These are phyloP conservation scores for Pachyramphus minor DNA, from an alignment of 2,113 vertebrate species.

Conservation along the genomic window DNA sequence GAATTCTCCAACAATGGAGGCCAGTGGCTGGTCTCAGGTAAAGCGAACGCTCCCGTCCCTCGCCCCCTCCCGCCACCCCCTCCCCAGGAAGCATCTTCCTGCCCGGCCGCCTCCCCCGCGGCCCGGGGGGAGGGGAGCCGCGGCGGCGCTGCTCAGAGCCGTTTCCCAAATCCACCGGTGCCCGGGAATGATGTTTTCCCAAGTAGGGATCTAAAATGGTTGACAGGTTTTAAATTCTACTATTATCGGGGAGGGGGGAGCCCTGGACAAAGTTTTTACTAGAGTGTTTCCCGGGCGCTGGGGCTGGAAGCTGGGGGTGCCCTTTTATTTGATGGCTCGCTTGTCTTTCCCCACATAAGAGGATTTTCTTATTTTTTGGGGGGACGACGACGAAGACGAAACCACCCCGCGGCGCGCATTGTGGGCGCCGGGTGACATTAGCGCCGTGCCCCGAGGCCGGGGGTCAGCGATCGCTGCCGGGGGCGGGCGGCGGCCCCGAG, in stretches of 20 bases:
- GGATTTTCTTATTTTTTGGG: not conserved
- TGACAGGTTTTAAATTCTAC: conserved; percentile 73
- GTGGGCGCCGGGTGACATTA: not conserved
- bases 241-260: not conserved
- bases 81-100: not conserved
- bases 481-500: not conserved
- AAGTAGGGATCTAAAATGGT: conserved; percentile 74
- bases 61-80: not conserved
- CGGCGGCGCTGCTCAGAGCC: conserved; percentile 17
- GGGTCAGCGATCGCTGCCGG: not conserved
- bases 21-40: conserved; percentile 97
- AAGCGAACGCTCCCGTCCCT: conserved; percentile 52
- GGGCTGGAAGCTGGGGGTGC: not conserved
- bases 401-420: not conserved
- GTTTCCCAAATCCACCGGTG: not conserved
- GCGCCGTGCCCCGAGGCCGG: not conserved
- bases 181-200: conserved; percentile 7
- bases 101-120: not conserved
- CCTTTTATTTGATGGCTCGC: not conserved
- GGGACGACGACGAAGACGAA: not conserved
- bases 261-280: conserved; percentile 37
- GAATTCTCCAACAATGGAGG: conserved; percentile 99
- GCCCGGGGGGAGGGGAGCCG: conserved; percentile 34
- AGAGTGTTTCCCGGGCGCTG: conserved; percentile 1
- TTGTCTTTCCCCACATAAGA: not conserved